Base-by-base conservation (phyloP, 1,140 invertebrate genomes). In the Lepidotrigona ventralis region DNA sequence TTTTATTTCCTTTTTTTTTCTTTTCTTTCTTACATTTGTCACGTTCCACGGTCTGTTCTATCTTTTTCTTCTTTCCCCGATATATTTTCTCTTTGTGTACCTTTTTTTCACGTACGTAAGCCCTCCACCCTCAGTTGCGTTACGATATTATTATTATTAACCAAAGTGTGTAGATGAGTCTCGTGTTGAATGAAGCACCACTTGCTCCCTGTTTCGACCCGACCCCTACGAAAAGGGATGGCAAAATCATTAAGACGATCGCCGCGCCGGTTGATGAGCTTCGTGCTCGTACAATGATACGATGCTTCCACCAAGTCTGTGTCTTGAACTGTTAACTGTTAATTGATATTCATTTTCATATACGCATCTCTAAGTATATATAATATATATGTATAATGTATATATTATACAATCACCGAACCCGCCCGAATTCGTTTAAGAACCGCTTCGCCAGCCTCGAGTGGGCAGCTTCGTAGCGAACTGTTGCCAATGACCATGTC, bases 201-300 rank as follows among this genome's bases (percentile, higher is more conserved):
- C 87, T 88, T 91, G 70, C 86, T 90, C 88, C 87, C 89, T 83
- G 71, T 90, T 89, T 90, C 79, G 81, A 93, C 93, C 93, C 93
- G 93, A 93, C 93, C 93, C 93, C 93, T 93, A 93, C 90, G 93
- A 93, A 93, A 93, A 93, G 91, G 91, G 91, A 93, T 91, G 90
- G 86, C 90, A 91, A 93, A 92, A 93, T 93, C 91, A 84, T 76
- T 79, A 85, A 79, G 69, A 79, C 39, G 69, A 74, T 39, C 63
- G 58, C 60, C 51, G 21, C 15, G 39, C 39, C 39, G 39, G 39
- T 46, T 77, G 80, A 71, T 64, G 51, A 56, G n/a, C 23, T 11
- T n/a, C 33, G 56, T 53, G 21, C 46, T 81, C 63, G 75, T 72
- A 73, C 29, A 33, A 78, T 75, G n/a, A 21, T 64, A 72, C 63